Evolutionary conservation across 2,888 invertebrate species (phyloP).

Genomic region (Caenorhabditis sp.): DNA sequence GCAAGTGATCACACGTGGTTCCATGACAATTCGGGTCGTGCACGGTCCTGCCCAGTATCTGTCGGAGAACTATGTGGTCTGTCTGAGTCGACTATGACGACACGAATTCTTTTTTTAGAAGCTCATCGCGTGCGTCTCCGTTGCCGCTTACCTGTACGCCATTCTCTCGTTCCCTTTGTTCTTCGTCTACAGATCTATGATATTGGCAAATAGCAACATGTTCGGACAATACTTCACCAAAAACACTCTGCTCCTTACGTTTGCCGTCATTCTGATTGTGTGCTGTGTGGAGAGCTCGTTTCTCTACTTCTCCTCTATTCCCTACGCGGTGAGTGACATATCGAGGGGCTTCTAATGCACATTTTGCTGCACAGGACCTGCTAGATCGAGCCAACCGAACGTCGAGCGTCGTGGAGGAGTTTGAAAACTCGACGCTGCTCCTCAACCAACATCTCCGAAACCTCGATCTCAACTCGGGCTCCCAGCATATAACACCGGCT

Average conservation of each 20-base stretch:
- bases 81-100: too few species aligned
- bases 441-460: slow-evolving; percentile 45
- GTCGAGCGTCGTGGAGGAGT: slow-evolving; percentile 37
- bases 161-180: slow-evolving; percentile 60
- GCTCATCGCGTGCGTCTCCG: slow-evolving; percentile 34
- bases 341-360: not conserved
- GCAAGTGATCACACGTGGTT: slow-evolving; percentile 51
- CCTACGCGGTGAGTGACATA: slow-evolving; percentile 41
- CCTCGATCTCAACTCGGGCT: slow-evolving; percentile 14
- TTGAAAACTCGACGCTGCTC: slow-evolving; percentile 35
- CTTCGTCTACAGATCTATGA: slow-evolving; percentile 59
- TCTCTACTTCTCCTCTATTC: slow-evolving; percentile 54
- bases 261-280: slow-evolving; percentile 48
- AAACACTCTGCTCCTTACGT: slow-evolving; percentile 52
- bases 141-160: slow-evolving; percentile 56
- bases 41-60: slow-evolving; percentile 56
- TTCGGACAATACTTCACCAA: slow-evolving; percentile 63
- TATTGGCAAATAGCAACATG: slow-evolving; percentile 46
- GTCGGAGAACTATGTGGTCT: slow-evolving; percentile 31
- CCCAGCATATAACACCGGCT: slow-evolving; percentile 6
- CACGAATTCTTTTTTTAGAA: too few species aligned
- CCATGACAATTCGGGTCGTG: slow-evolving; percentile 62
- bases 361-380: slow-evolving; percentile 41
- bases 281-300: slow-evolving; percentile 54
- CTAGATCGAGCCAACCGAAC: slow-evolving; percentile 60